Conservation (phyloP, 2,888 invertebrate species). For the Drosophila sordidula region DNA sequence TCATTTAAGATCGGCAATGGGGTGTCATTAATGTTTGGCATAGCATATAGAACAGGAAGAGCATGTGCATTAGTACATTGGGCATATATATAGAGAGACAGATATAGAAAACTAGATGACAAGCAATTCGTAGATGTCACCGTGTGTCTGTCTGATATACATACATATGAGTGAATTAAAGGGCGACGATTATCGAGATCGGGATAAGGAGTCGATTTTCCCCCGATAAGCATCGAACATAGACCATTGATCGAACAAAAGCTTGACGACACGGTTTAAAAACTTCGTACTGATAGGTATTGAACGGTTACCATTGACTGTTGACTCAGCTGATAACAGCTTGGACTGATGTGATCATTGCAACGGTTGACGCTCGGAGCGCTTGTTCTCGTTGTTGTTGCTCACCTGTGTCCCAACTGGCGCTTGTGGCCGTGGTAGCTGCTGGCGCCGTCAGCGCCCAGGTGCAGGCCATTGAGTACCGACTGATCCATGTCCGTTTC, state of each 20-base stretch:
- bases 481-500: constrained; percentile 81
- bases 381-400: background rate
- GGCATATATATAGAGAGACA: background rate
- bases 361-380: too few relatives aligned
- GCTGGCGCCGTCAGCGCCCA: constrained; percentile 34
- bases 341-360: background rate
- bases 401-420: constrained; percentile 84
- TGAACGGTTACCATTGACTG: background rate
- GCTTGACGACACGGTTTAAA: too few relatives aligned
- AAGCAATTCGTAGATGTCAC: constrained; percentile 14
- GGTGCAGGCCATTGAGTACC: constrained; percentile 71
- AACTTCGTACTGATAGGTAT: too few relatives aligned
- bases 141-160: constrained; percentile 1
- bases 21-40: too few relatives aligned
- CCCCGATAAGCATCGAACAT: background rate
- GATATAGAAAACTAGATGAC: constrained; percentile 1
- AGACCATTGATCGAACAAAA: background rate
- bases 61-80: background rate
- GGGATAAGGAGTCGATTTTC: background rate
- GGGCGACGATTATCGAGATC: background rate
- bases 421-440: constrained; percentile 81
- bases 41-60: constrained; percentile 8
- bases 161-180: background rate
- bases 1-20: background rate
- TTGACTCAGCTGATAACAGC: constrained; percentile 30